Evolutionary conservation across 2,113 vertebrate species (phyloP), one percentile per base, ranked within the genome.

Genomic region (Strix uralensis): DNA sequence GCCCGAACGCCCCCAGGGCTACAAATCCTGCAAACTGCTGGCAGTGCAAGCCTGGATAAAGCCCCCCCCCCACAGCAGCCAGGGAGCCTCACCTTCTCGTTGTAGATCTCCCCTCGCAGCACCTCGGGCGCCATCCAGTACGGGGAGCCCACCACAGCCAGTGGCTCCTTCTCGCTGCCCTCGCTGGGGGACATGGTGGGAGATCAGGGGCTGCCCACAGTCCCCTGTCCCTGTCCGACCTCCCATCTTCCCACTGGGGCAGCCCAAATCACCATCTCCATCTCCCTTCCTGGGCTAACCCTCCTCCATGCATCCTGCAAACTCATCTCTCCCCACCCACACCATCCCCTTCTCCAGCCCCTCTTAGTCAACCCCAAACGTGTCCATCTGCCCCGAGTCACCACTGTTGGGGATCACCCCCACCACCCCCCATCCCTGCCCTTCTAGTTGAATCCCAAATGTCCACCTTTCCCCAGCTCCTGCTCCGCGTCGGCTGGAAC

Each of bases 111-210:
- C 90, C 99, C 99, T 83, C 98, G 98, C 90, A 99, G 98, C 70
- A 99, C 99, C 87, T 99, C 99, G 0, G 99, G 99, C 16, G 99
- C 99, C 99, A 99, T 99, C 99, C 99, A 99, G 91, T 99, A 99
- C 0, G 99, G 99, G 34, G 99, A 99, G 42, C 99, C 99, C 92
- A 99, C 99, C 22, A 99, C 98, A 0, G 99, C 98, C 97, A 99
- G 88, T 0, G 98, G 99, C 96, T 99, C 98, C 94, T 99, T 99
- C 83, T 98, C 98, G 1, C 91, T 96, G 40, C 98, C 97, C 32
- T 99, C 99, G 18, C 99, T 99, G 97, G 86, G 70, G 66, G 27
- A 90, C 66, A 93, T 4, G 22, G 59, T 44, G n/a, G 30, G 80
- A 23, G 16, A 55, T 92, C 32, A 96, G 55, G 81, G 54, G 66